Conservation (phyloP, 2,113 vertebrate species). For the Chamaetylas fuelleborni region DNA sequence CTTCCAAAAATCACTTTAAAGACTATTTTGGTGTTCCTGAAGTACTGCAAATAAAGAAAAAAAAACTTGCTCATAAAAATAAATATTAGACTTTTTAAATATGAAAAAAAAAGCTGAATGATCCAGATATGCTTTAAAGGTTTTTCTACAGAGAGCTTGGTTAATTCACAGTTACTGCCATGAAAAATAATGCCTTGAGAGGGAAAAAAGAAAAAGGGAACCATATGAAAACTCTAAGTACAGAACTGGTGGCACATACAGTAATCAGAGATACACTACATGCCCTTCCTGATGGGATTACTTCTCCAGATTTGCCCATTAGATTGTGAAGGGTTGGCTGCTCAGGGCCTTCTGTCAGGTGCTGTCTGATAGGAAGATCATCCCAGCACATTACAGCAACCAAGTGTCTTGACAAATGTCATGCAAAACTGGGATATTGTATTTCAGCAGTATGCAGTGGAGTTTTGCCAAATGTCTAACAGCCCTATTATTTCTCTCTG, state of each 20-base stretch:
- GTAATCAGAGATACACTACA: background rate
- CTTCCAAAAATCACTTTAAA: background rate
- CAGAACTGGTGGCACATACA: background rate
- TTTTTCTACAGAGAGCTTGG: background rate
- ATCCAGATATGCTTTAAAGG: background rate
- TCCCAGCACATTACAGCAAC: background rate
- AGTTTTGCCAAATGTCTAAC: constrained; percentile 37
- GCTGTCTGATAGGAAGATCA: background rate
- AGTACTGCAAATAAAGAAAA: background rate
- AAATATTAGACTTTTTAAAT: background rate
- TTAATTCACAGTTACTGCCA: background rate
- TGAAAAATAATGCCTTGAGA: background rate
- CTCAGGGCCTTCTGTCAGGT: constrained; percentile 18
- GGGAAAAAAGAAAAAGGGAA: rapidly evolving
- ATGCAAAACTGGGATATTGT: background rate
- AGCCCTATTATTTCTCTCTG: constrained; percentile 43
- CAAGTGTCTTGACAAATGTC: background rate
- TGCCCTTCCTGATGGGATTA: background rate
- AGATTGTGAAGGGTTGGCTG: background rate
- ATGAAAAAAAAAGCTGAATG: background rate
- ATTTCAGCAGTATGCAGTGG: background rate
- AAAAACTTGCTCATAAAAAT: background rate
- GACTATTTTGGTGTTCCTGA: background rate
- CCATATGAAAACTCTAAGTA: background rate
- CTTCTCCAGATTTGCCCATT: constrained; percentile 23